phyloP scores from a whole-genome alignment of 2,888 invertebrate genomes.

The Sinhomidia bicolor region DNA sequence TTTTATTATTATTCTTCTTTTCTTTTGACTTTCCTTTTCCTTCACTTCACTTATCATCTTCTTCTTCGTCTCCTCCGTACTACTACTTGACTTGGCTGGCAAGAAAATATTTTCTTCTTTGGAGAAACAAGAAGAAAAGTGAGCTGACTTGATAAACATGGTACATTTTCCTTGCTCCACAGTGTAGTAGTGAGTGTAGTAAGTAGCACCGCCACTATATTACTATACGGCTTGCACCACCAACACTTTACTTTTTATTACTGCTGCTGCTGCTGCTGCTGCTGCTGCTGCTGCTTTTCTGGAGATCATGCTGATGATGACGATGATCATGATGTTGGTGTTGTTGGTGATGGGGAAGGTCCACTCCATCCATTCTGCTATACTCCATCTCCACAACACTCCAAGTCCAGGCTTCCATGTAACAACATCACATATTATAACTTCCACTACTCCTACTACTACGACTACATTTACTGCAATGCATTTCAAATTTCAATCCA shows the following conservation, averaged over 20 bases:
- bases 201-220: conserved; percentile 50
- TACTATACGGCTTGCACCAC: conserved; percentile 49
- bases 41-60: conserved; percentile 34
- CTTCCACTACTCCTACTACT: too few relatives aligned
- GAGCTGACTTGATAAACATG: conserved; percentile 44
- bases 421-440: background rate
- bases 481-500: conserved; percentile 52
- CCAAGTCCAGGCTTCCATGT: background rate
- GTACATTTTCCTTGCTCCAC: background rate
- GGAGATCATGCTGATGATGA: conserved; percentile 34
- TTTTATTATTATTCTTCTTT: background rate
- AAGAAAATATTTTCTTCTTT: conserved; percentile 16
- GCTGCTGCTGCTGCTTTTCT: conserved; percentile 41
- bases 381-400: background rate
- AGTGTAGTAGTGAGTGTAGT: conserved; percentile 27
- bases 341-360: conserved; percentile 46
- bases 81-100: conserved; percentile 17
- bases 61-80: background rate
- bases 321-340: conserved; percentile 18
- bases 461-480: conserved; percentile 38
- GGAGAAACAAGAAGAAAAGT: conserved; percentile 45
- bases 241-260: conserved; percentile 50
- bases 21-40: conserved; percentile 34
- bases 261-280: conserved; percentile 45
- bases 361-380: conserved; percentile 41